These are phyloP conservation scores for Oegoconia quadripuncta DNA, from an alignment of 2,888 invertebrate genomes.

Conservation along the genomic window DNA sequence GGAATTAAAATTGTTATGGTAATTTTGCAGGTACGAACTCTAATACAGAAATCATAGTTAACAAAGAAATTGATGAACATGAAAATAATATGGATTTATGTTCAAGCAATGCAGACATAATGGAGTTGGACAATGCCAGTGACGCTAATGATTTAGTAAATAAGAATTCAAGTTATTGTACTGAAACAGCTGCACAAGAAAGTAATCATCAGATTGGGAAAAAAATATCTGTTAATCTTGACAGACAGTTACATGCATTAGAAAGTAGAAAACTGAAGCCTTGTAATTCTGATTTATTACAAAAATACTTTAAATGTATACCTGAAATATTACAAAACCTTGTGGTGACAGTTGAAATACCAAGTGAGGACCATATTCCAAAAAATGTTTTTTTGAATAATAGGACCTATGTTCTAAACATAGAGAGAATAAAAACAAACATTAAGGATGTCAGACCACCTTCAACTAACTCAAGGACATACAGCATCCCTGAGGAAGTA, in stretches of 20 bases:
- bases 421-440: conserved; percentile 36
- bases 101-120: no score
- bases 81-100: no score
- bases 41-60: no score
- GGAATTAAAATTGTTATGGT: no score
- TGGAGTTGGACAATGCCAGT: no score
- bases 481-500: conserved; percentile 42
- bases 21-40: no score
- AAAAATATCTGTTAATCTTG: conserved; percentile 8
- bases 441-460: conserved; percentile 23
- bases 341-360: conserved; percentile 42
- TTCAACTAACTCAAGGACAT: conserved; percentile 30
- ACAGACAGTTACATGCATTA: conserved; percentile 35
- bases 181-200: no score
- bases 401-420: conserved; percentile 43
- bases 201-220: neutral
- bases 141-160: no score
- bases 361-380: conserved; percentile 47
- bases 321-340: conserved; percentile 46
- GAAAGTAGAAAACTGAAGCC: conserved; percentile 33
- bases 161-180: no score
- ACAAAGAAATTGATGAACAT: no score
- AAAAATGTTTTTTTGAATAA: conserved; percentile 50
- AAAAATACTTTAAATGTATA: conserved; percentile 39
- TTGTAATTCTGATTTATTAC: conserved; percentile 23